A percentile compares a stretch with the other conserved stretches of the same genome.
These are phyloP conservation scores for Ditylenchus weischeri DNA, from an alignment of 2,888 invertebrate species.

Conservation along the genomic window DNA sequence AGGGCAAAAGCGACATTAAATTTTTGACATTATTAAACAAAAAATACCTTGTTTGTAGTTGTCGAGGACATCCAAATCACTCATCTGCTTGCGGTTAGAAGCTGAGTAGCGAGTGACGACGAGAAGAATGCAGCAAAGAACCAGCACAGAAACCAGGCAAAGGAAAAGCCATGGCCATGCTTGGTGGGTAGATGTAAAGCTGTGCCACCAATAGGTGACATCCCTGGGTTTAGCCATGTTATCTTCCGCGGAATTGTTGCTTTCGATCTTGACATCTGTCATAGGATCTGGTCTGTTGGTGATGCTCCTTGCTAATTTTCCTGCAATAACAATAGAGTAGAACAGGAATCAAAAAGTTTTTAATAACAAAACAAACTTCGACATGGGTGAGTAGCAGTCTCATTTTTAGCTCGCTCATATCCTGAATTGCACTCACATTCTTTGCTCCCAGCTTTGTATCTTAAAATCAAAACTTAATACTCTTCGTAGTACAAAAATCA, in stretches of 20 bases:
- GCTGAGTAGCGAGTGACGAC: constrained; percentile 32
- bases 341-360: no score
- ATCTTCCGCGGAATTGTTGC: background rate
- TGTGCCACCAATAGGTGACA: constrained; percentile 7
- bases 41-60: constrained; percentile 70
- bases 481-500: no score
- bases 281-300: no score
- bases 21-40: background rate
- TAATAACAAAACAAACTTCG: constrained; percentile 14
- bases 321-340: no score
- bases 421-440: constrained; percentile 84
- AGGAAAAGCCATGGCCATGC: constrained; percentile 28
- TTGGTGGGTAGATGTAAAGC: background rate
- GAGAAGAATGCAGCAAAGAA: constrained; percentile 28
- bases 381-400: constrained; percentile 35
- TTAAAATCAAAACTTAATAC: no score
- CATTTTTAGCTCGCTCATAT: constrained; percentile 73
- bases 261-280: constrained; percentile 3
- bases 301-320: no score
- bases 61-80: constrained; percentile 85
- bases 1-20: constrained; percentile 7
- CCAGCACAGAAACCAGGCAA: constrained; percentile 18
- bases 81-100: constrained; percentile 74
- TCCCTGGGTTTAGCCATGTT: background rate
- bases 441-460: constrained; percentile 67